Conservation (phyloP, 2,113 vertebrate genomes). For the Labrus mixtus region DNA sequence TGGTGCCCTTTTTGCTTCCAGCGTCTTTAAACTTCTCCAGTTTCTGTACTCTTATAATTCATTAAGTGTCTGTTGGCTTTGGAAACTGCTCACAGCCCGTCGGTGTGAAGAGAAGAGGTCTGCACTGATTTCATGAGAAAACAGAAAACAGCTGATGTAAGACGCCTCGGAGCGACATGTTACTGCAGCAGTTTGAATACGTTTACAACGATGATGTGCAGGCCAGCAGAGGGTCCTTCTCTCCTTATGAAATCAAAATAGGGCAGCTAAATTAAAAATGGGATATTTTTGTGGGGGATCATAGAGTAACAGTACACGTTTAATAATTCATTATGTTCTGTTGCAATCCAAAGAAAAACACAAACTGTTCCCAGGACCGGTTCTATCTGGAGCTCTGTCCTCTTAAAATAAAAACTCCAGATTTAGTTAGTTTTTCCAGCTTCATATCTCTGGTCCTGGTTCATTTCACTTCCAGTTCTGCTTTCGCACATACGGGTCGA, state of each 20-base stretch:
- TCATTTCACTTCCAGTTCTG: background rate
- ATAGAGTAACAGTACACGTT: background rate
- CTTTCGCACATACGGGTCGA: background rate
- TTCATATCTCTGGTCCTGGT: background rate
- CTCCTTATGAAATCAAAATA: background rate
- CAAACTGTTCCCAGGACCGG: background rate
- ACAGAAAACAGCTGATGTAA: slow-evolving; percentile 6
- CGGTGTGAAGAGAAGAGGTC: background rate
- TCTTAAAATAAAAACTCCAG: background rate
- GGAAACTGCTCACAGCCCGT: background rate
- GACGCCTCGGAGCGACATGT: background rate
- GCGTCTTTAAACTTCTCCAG: background rate
- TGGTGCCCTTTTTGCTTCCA: background rate
- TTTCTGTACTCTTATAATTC: background rate
- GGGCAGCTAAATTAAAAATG: background rate
- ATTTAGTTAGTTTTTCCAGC: background rate
- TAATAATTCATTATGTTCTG: background rate
- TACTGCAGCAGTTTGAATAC: background rate
- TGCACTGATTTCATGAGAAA: background rate
- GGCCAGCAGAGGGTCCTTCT: background rate
- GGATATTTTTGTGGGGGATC: too few species aligned
- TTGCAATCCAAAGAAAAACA: slow-evolving; percentile 1
- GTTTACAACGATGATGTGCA: background rate
- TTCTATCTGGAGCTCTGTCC: background rate
- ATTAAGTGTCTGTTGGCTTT: background rate